Evolutionary conservation across 2,797 vertebrate genomes (phyloP).

Genomic region (Pseudochirops cupreus): DNA sequence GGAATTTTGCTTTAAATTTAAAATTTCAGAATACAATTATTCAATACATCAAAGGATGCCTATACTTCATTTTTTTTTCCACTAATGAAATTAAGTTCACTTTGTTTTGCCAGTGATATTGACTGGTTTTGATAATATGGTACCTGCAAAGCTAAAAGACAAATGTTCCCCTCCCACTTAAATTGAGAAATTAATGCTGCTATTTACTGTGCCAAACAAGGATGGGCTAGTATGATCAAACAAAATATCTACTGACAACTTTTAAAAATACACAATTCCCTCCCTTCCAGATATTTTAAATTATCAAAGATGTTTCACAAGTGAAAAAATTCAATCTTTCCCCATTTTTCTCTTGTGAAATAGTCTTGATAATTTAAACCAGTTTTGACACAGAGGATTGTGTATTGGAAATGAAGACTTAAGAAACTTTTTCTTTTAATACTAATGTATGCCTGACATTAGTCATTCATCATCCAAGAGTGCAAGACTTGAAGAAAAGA

Average conservation of each 20-base stretch:
- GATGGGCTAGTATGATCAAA: not conserved
- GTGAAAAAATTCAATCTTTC: not conserved
- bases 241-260: not conserved
- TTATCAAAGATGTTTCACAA: not conserved
- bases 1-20: conserved; percentile 18
- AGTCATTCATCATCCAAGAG: not conserved
- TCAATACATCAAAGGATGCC: not conserved
- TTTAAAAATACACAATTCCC: not conserved
- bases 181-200: not conserved
- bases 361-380: not conserved
- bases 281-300: not conserved
- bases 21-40: not conserved
- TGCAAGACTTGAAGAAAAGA: not conserved
- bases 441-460: not conserved
- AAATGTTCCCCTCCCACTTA: not conserved
- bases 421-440: not conserved
- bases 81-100: not conserved
- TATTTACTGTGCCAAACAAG: conserved; percentile 1
- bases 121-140: not conserved
- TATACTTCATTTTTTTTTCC: not conserved
- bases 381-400: not conserved
- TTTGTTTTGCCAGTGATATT: not conserved
- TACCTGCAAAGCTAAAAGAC: not conserved
- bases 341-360: not conserved
- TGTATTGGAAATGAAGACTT: not conserved